Evolutionary conservation across 2,888 invertebrate species (phyloP).

Genomic region (Apotomis capreana): DNA sequence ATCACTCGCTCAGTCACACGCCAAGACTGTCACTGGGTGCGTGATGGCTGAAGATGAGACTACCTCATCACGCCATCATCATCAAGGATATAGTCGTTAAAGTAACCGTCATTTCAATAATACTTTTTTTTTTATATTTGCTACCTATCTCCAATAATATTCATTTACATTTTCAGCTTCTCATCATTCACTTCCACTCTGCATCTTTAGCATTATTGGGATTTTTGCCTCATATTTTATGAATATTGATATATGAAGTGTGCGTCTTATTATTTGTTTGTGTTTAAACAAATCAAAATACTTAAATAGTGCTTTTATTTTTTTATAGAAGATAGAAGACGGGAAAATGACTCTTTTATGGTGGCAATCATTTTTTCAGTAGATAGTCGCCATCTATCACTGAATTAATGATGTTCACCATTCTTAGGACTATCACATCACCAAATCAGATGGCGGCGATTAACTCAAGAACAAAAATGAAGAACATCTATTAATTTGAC

Average conservation of each 20-base stretch:
- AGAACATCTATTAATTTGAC: too few relatives aligned
- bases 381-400: slow-evolving; percentile 28
- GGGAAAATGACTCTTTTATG: neutral
- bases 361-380: slow-evolving; percentile 30
- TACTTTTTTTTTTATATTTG: neutral
- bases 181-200: too few relatives aligned
- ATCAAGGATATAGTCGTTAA: neutral
- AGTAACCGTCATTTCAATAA: neutral
- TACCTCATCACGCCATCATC: slow-evolving; percentile 21
- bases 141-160: too few relatives aligned
- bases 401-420: slow-evolving; percentile 36
- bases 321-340: neutral
- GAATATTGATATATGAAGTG: too few relatives aligned
- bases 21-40: slow-evolving; percentile 47
- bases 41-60: slow-evolving; percentile 42
- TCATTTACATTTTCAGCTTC: too few relatives aligned
- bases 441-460: neutral
- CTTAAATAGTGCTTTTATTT: neutral
- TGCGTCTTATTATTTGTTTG: too few relatives aligned
- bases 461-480: neutral
- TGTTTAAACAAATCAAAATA: neutral
- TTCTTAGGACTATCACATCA: slow-evolving; percentile 14
- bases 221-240: neutral
- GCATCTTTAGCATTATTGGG: too few relatives aligned
- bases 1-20: slow-evolving; percentile 47